These are phyloP conservation scores for Leistus spinibarbis DNA, from an alignment of 2,888 invertebrate genomes.

Conservation along the genomic window DNA sequence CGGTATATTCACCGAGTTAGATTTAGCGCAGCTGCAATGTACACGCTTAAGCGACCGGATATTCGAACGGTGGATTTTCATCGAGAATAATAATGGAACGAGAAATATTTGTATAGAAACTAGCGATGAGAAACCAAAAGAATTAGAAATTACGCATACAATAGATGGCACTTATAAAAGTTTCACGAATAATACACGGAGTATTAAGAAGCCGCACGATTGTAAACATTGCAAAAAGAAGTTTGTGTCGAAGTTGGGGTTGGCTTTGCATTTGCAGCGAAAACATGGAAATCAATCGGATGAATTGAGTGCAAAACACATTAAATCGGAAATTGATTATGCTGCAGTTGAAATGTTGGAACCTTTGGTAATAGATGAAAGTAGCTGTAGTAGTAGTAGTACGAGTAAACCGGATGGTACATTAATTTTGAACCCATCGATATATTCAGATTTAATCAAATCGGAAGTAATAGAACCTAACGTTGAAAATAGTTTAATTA, in stretches of 20 bases:
- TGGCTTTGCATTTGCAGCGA: constrained; percentile 40
- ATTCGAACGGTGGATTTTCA: constrained; percentile 38
- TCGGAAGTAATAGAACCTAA: background rate
- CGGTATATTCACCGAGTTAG: constrained; percentile 43
- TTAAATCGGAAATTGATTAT: constrained; percentile 20
- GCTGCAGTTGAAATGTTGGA: constrained; percentile 5
- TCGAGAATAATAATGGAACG: constrained; percentile 36
- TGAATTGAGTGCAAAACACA: background rate
- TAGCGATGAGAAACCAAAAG: constrained; percentile 24
- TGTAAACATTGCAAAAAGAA: constrained; percentile 35
- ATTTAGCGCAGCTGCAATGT: constrained; percentile 42
- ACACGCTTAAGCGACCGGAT: constrained; percentile 41
- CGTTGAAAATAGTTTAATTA: background rate
- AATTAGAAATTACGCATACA: constrained; percentile 11
- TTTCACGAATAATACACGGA: constrained; percentile 24
- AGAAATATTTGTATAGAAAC: constrained; percentile 43
- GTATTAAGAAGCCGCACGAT: constrained; percentile 29
- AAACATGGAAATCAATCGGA: constrained; percentile 38
- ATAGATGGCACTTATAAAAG: constrained; percentile 9
- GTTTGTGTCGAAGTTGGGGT: constrained; percentile 41
- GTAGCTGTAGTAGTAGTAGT: background rate
- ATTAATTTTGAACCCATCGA: background rate
- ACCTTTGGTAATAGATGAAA: background rate
- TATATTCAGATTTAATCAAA: background rate
- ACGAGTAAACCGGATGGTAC: background rate